A percentile compares a stretch with the other conserved stretches of the same genome.
Evolutionary conservation across 2,113 vertebrate species (phyloP).

Genomic region (Channa maculata): DNA sequence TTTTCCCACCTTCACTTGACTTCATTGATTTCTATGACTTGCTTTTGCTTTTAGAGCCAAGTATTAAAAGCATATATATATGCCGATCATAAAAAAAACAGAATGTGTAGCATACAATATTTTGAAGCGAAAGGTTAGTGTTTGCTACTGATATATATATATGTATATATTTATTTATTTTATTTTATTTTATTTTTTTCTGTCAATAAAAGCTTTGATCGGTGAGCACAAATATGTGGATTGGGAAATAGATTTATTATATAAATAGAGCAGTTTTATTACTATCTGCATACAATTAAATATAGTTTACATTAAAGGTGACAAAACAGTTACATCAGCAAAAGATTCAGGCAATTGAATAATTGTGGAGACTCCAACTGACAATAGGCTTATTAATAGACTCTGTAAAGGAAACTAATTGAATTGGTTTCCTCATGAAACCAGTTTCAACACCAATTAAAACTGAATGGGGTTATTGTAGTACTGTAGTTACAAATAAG

Average conservation of each 20-base stretch:
- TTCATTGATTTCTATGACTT: neutral
- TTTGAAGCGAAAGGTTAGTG: too few species aligned
- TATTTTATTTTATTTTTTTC: too few species aligned
- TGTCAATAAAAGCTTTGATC: neutral
- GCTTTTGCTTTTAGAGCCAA: neutral
- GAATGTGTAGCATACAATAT: too few species aligned
- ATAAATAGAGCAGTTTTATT: too few species aligned
- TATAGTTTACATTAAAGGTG: too few species aligned
- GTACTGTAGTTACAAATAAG: too few species aligned
- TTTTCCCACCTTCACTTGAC: conserved; percentile 17
- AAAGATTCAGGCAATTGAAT: neutral
- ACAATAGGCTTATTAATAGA: neutral
- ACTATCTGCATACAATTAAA: too few species aligned
- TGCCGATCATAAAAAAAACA: neutral
- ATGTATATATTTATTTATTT: too few species aligned
- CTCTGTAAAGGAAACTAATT: neutral
- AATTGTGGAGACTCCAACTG: neutral
- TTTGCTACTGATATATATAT: too few species aligned
- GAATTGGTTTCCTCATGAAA: neutral
- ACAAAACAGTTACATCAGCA: too few species aligned
- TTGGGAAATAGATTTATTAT: neutral
- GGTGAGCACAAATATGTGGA: neutral
- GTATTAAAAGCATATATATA: neutral
- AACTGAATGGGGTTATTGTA: neutral
- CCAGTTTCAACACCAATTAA: neutral